Conservation (phyloP, 2,797 vertebrate genomes). For the Lindbergichthys nudifrons region DNA sequence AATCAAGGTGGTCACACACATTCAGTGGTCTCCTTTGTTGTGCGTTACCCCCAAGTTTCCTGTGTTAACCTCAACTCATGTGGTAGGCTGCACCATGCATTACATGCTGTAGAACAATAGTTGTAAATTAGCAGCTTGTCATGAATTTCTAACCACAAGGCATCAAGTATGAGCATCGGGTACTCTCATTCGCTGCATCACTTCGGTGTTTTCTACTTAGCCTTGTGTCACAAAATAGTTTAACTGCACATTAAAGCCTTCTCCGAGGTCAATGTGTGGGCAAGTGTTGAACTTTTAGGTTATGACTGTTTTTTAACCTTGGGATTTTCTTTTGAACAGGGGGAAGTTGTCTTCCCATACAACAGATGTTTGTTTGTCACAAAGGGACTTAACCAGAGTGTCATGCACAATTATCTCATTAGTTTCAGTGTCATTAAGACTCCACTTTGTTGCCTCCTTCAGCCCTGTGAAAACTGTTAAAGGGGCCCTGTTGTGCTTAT, state of each 20-base stretch:
- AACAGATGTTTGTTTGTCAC: constrained; percentile 17
- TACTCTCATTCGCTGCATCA: not conserved
- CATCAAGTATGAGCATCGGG: no score
- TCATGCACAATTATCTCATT: constrained; percentile 6
- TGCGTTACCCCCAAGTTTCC: constrained; percentile 39
- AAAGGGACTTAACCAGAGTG: constrained; percentile 1
- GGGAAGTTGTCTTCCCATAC: constrained; percentile 38
- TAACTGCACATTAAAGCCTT: not conserved
- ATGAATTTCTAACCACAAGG: not conserved
- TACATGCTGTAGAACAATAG: not conserved
- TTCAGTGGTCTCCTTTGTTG: constrained; percentile 23
- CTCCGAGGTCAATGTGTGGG: constrained; percentile 12
- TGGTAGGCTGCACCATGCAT: not conserved
- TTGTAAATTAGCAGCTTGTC: constrained; percentile 1
- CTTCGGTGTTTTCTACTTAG: not conserved
- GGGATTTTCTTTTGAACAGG: constrained; percentile 33
- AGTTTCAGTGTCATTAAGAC: constrained; percentile 13
- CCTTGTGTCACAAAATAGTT: not conserved
- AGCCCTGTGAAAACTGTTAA: not conserved
- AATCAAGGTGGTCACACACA: constrained; percentile 18
- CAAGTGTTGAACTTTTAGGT: not conserved
- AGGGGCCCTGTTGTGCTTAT: no score
- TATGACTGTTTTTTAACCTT: constrained; percentile 12
- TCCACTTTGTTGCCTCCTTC: not conserved
- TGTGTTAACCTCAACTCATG: constrained; percentile 48